phyloP scores from a whole-genome alignment of 2,113 vertebrate genomes.

The Otolemur garnettii region DNA sequence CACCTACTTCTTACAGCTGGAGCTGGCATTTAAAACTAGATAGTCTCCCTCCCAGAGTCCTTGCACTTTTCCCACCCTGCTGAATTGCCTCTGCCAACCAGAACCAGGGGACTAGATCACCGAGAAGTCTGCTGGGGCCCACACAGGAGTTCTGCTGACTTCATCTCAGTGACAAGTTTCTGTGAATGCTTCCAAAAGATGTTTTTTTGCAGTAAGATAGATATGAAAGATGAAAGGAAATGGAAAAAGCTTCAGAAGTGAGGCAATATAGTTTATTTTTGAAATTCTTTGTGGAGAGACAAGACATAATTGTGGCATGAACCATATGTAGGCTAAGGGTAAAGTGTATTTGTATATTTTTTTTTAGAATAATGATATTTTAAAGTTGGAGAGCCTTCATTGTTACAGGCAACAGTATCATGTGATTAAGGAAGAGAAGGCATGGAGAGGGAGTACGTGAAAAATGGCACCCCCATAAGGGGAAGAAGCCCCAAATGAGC shows the following conservation, averaged over 20 bases:
- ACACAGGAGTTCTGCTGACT: background rate
- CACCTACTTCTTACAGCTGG: background rate
- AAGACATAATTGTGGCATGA: slow-evolving; percentile 24
- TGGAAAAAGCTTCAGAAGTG: slow-evolving; percentile 32
- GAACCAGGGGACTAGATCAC: background rate
- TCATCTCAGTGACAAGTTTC: background rate
- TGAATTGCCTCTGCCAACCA: background rate
- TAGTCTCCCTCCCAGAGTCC: background rate
- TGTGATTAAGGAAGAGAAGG: background rate
- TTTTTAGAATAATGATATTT: slow-evolving; percentile 11
- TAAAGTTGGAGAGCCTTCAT: background rate
- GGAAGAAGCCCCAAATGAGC: background rate
- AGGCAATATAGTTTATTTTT: slow-evolving; percentile 31
- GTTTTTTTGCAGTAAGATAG: slow-evolving; percentile 12
- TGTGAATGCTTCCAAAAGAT: background rate
- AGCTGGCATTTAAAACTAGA: background rate
- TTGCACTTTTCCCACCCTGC: background rate
- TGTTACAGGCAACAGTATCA: background rate
- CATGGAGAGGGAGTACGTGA: background rate
- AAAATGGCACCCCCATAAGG: background rate
- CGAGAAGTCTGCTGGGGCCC: background rate
- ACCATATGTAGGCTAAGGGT: background rate
- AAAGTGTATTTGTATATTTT: background rate
- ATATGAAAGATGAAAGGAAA: background rate
- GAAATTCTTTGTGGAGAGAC: background rate